Evolutionary conservation across 23 tunicate genomes (phyloP), one percentile per base, ranked within the genome.

Genomic region (Clavelina lepadiformis): DNA sequence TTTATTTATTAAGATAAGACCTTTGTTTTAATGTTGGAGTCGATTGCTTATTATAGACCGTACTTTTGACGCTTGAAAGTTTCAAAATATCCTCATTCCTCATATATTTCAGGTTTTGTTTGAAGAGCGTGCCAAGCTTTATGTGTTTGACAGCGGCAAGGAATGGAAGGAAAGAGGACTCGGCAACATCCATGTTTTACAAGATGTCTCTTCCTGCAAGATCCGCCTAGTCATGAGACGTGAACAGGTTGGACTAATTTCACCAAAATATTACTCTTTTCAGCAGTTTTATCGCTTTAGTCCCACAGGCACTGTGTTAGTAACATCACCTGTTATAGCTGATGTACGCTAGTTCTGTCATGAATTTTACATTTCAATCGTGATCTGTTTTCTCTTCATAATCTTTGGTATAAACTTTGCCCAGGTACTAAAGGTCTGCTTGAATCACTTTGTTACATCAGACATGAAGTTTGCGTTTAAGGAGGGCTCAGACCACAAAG

Each of bases 91-190:
- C n/a, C n/a, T n/a, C n/a, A n/a, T n/a, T n/a, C n/a, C n/a, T n/a
- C n/a, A n/a, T n/a, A n/a, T n/a, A 6, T 13, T 0, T 18, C 65
- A 89, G 97, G 69, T 89, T 41, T 23, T 89, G 57, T 89, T 75
- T 31, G 81, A 46, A 47, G 70, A 58, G 19, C 70, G 97, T 0
- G 57, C 69, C 24, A 89, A 89, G 63, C 38, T 89, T 35, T 89
- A 37, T 56, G 41, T 71, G 25, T 89, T 69, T 35, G 58, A 81
- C 52, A 83, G 70, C 32, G 21, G 57, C n/a, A 36, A 69, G 56
- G 73, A 81, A 63, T 89, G 97, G 97, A 89, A 89, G 47, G 97
- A 89, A 54, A 58, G 97, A 15, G 97, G 97, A 7, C 4, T 89
- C 35, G 97, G 97, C 8, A 63, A 81, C 46, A 30, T 89, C 19